phyloP scores from a whole-genome alignment of 2,113 vertebrate genomes.

The Dicrurus megarhynchus region DNA sequence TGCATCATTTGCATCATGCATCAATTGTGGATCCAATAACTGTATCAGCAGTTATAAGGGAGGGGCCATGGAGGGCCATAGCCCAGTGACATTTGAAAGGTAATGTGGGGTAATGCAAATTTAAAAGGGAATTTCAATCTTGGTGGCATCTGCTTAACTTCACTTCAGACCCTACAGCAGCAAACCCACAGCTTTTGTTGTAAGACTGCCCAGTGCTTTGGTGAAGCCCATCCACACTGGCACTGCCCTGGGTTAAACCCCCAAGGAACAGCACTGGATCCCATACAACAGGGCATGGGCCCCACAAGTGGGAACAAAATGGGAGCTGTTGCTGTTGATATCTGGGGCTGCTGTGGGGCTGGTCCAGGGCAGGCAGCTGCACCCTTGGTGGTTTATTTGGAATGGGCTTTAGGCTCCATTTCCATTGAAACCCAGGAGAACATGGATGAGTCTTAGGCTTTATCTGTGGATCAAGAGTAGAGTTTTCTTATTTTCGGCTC shows the following conservation, averaged over 20 bases:
- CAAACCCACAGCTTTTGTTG: not conserved
- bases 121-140: not conserved
- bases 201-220: accelerated
- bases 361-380: not conserved
- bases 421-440: not conserved
- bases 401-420: not conserved
- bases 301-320: not conserved
- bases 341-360: not conserved
- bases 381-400: not conserved
- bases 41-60: not conserved
- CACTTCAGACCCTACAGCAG: not conserved
- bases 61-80: not conserved
- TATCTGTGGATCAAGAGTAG: not conserved
- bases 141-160: not conserved
- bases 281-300: not conserved
- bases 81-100: not conserved
- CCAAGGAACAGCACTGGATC: not conserved
- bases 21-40: not conserved
- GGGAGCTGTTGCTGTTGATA: not conserved
- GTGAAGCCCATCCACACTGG: not conserved
- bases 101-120: not conserved
- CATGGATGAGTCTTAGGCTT: not conserved
- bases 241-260: not conserved
- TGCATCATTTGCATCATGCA: not conserved
- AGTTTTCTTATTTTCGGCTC: not conserved